These are phyloP conservation scores for Todiramphus saurophagus DNA, from an alignment of 2,113 vertebrate genomes.

Conservation along the genomic window DNA sequence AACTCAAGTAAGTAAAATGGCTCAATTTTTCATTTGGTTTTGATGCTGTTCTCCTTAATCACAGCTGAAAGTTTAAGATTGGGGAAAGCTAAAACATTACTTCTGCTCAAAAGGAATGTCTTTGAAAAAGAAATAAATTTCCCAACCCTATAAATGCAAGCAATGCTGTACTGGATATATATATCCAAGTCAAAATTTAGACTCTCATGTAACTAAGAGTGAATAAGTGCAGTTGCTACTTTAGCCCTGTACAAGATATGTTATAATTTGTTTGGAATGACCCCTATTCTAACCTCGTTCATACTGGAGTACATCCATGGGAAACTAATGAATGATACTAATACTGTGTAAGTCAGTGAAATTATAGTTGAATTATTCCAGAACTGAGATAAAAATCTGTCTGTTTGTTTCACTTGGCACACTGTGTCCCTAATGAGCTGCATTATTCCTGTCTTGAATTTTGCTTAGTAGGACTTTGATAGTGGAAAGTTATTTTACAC, in stretches of 20 bases:
- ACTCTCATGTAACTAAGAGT: background rate
- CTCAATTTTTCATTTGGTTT: constrained; percentile 35
- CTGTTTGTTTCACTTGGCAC: background rate
- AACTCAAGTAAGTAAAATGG: constrained; percentile 5
- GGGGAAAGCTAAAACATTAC: constrained; percentile 18
- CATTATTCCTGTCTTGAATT: background rate
- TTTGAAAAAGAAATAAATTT: constrained; percentile 24
- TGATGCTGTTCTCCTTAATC: constrained; percentile 38
- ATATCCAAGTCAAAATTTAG: background rate
- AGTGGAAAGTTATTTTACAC: background rate
- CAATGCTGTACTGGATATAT: background rate
- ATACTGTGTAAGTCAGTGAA: background rate
- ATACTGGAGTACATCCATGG: background rate
- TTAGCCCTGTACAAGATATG: background rate
- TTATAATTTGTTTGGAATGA: background rate
- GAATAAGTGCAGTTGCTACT: background rate
- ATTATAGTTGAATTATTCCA: background rate
- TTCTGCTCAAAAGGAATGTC: background rate
- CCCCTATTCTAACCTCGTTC: background rate
- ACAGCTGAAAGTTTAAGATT: constrained; percentile 19
- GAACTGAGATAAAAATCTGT: background rate
- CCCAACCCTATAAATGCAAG: background rate
- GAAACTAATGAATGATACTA: background rate
- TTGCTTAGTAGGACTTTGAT: background rate
- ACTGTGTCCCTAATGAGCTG: background rate